phyloP scores from a whole-genome alignment of 2,888 invertebrate genomes.

The Diachrysia chrysitis region DNA sequence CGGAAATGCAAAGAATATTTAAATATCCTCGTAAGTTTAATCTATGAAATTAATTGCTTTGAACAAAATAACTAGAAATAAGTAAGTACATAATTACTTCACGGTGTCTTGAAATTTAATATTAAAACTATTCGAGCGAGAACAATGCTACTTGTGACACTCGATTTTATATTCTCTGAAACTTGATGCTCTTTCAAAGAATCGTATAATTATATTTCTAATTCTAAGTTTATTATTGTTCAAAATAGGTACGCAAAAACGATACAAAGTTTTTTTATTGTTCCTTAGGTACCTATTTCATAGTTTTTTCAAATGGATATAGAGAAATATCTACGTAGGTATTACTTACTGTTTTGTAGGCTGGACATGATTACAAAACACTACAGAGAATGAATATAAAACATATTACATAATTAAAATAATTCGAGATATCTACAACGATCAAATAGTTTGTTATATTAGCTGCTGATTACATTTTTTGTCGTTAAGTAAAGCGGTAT shows the following conservation, averaged over 20 bases:
- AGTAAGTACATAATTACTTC: not conserved
- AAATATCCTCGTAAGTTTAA: not conserved
- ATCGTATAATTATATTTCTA: not conserved
- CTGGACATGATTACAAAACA: too few species aligned
- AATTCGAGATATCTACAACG: not conserved
- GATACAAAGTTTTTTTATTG: too few species aligned
- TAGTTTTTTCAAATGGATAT: too few species aligned
- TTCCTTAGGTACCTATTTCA: too few species aligned
- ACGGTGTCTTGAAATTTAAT: not conserved
- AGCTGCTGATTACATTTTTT: not conserved
- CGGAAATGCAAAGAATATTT: too few species aligned
- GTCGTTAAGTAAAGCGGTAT: not conserved
- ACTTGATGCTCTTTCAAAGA: conserved; percentile 5
- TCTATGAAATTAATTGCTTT: not conserved
- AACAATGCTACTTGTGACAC: not conserved
- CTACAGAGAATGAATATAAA: too few species aligned
- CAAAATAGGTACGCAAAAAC: not conserved
- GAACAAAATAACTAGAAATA: not conserved
- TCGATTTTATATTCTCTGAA: not conserved
- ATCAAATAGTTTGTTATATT: not conserved
- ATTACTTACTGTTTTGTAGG: too few species aligned
- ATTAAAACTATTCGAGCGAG: not conserved
- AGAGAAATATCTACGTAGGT: too few species aligned
- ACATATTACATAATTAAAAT: too few species aligned
- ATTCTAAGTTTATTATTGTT: not conserved